A percentile compares a stretch with the other conserved stretches of the same genome.
Evolutionary conservation across 1,140 invertebrate species (phyloP).

Genomic region (Helicoverpa armigera): DNA sequence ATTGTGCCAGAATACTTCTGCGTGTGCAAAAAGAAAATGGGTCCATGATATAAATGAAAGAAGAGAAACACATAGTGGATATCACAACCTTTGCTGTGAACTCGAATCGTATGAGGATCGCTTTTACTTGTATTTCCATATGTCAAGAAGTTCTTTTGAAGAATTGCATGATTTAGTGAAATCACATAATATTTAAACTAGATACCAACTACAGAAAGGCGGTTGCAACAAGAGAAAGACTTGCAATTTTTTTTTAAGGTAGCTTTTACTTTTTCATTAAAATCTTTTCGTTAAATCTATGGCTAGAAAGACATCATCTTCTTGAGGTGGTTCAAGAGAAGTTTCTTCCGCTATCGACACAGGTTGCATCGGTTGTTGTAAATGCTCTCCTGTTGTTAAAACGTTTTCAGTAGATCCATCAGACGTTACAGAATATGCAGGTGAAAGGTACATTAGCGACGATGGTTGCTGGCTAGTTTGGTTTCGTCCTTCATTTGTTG

Average conservation of each 20-base stretch:
- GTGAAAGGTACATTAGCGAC: neutral
- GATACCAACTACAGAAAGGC: neutral
- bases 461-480: neutral
- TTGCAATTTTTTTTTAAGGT: constrained; percentile 1
- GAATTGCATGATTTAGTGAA: constrained; percentile 1
- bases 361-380: neutral
- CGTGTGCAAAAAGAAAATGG: neutral
- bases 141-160: constrained; percentile 3
- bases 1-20: neutral
- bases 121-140: neutral
- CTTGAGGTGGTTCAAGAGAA: neutral
- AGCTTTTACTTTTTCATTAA: neutral
- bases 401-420: neutral
- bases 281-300: neutral
- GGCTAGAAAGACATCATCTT: neutral
- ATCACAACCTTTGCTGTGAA: neutral
- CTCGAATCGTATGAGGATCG: constrained; percentile 2
- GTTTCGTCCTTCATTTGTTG: constrained; percentile 5
- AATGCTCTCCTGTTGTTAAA: neutral
- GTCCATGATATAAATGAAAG: constrained; percentile 1
- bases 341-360: neutral
- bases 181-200: neutral
- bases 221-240: constrained; percentile 2
- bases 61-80: neutral
- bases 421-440: neutral